phyloP scores from a whole-genome alignment of 2,888 invertebrate species.

The Trissolcus brochymenae region DNA sequence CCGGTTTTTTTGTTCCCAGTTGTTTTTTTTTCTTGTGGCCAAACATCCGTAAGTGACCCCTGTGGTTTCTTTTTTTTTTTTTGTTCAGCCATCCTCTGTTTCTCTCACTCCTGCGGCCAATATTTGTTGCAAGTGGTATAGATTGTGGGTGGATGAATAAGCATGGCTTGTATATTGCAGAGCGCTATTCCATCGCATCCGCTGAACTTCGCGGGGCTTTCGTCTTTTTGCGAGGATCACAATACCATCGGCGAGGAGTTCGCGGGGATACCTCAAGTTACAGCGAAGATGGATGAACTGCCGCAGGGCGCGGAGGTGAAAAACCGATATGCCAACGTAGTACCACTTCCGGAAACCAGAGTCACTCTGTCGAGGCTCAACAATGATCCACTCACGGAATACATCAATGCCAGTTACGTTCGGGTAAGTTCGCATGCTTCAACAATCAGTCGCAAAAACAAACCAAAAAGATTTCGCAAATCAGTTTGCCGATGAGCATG shows the following conservation, averaged over 20 bases:
- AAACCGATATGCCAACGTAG: constrained; percentile 95
- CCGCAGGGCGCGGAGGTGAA: constrained; percentile 92
- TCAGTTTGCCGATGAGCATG: constrained; percentile 32
- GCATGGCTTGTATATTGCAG: constrained; percentile 61
- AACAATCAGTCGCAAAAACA: constrained; percentile 25
- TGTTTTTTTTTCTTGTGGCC: constrained; percentile 18
- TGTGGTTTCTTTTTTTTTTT: not conserved
- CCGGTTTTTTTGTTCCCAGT: constrained; percentile 6
- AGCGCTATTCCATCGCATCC: constrained; percentile 82
- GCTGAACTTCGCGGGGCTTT: constrained; percentile 86
- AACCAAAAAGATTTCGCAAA: constrained; percentile 18
- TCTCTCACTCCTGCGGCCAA: constrained; percentile 2
- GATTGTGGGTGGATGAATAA: constrained; percentile 43
- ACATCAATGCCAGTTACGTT: constrained; percentile 95
- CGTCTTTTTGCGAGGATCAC: constrained; percentile 84
- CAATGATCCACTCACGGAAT: constrained; percentile 88
- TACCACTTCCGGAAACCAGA: constrained; percentile 93
- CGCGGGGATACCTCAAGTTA: constrained; percentile 86
- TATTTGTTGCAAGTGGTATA: constrained; percentile 39
- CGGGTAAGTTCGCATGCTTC: constrained; percentile 81
- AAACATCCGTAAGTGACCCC: not conserved
- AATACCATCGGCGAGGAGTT: constrained; percentile 89
- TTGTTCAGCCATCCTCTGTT: constrained; percentile 4
- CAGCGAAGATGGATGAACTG: constrained; percentile 87
- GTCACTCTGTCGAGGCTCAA: constrained; percentile 85